Evolutionary conservation across 2,797 vertebrate genomes (phyloP).

Genomic region (Falco peregrinus): DNA sequence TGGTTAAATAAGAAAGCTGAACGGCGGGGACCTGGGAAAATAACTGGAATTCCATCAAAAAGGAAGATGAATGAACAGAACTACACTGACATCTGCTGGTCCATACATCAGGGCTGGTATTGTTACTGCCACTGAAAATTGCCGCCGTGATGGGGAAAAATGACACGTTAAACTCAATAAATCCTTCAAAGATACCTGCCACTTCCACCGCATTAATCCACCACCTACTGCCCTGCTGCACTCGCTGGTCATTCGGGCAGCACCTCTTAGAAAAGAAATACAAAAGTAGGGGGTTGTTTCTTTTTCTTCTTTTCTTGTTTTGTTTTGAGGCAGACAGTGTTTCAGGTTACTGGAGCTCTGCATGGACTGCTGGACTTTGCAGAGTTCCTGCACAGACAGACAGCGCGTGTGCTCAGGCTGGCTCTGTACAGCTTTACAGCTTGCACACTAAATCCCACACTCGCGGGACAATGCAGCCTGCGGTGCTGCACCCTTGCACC

Average conservation of each 20-base stretch:
- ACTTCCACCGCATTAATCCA: neutral
- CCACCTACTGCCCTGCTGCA: neutral
- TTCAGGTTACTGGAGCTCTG: neutral
- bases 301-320: neutral
- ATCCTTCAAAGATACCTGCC: constrained; percentile 32
- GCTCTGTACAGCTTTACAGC: neutral
- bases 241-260: neutral
- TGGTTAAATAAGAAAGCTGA: constrained; percentile 77
- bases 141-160: neutral
- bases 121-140: constrained; percentile 23
- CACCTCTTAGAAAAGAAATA: neutral
- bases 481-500: neutral
- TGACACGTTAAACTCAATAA: constrained; percentile 42
- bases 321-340: neutral
- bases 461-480: neutral
- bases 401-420: rapidly evolving
- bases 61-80: constrained; percentile 78
- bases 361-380: neutral
- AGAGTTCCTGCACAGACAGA: neutral
- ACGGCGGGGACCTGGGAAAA: constrained; percentile 36
- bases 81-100: constrained; percentile 84
- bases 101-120: constrained; percentile 33
- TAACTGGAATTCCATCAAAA: constrained; percentile 71
- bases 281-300: neutral
- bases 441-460: neutral